Percentiles rank a stretch among this genome's conserved stretches.
phyloP scores from a whole-genome alignment of 2,113 vertebrate genomes.

The Sander vitreus region DNA sequence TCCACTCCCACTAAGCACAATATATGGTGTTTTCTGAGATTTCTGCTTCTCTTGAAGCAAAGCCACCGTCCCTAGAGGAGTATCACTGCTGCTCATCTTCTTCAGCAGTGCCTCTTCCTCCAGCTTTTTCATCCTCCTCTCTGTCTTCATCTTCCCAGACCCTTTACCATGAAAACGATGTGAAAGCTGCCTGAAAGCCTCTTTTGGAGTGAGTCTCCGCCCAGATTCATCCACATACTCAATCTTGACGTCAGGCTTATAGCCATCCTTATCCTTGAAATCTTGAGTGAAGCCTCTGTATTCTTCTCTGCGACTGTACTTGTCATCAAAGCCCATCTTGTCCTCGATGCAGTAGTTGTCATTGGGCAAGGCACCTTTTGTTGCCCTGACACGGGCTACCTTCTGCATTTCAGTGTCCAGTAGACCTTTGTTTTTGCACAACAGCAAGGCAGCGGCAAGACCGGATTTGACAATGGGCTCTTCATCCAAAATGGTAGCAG shows the following conservation, averaged over 20 bases:
- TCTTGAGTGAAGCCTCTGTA: slow-evolving; percentile 94
- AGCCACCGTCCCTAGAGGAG: slow-evolving; percentile 92
- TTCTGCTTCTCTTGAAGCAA: slow-evolving; percentile 97
- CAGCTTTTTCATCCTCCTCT: slow-evolving; percentile 94
- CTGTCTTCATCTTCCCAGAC: slow-evolving; percentile 95
- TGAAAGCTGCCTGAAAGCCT: slow-evolving; percentile 94
- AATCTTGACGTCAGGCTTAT: slow-evolving; percentile 91
- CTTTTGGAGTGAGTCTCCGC: slow-evolving; percentile 91
- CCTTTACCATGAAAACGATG: slow-evolving; percentile 94
- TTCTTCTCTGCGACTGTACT: slow-evolving; percentile 93
- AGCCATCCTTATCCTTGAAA: slow-evolving; percentile 93
- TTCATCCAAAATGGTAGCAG: slow-evolving; percentile 93
- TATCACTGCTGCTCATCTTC: slow-evolving; percentile 96
- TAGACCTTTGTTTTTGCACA: slow-evolving; percentile 94
- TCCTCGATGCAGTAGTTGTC: slow-evolving; percentile 94
- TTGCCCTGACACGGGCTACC: slow-evolving; percentile 88
- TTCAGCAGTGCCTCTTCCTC: slow-evolving; percentile 94
- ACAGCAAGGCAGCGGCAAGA: slow-evolving; percentile 86
- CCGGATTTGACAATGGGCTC: slow-evolving; percentile 94
- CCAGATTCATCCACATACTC: slow-evolving; percentile 95
- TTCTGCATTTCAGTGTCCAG: slow-evolving; percentile 92
- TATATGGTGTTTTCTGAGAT: slow-evolving; percentile 94
- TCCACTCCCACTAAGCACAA: slow-evolving; percentile 93
- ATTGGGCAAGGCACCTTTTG: slow-evolving; percentile 87
- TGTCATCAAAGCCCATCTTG: slow-evolving; percentile 95